Base-by-base conservation (phyloP, 2,888 invertebrate genomes). In the Zhengitettix transpicula region DNA sequence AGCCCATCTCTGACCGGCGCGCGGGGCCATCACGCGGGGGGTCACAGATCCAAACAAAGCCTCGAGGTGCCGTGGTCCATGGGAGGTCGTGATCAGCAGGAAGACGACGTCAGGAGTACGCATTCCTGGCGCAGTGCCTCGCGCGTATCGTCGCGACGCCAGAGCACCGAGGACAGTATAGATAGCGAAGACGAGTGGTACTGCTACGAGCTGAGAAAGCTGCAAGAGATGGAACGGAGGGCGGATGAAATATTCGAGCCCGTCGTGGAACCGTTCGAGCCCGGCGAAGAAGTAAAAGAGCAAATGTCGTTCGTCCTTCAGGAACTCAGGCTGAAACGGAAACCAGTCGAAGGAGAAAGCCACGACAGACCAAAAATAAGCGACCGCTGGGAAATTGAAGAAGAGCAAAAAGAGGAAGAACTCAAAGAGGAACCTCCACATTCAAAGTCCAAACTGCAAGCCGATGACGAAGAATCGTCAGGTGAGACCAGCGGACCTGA, bases 101-200 rank as follows among this genome's bases (percentile, higher is more conserved):
- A 90, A 65, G 91, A 92, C 62, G 92, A 92, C 68, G 89, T 85
- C 66, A 79, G 85, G 66, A 91, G 91, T 70, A 91, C 89, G 3
- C 87, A 91, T 74, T 91, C 91, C 0, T 89, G 87, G 79, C 79
- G 91, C 66, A 91, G 91, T 67, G 85, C 89, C 0, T 92, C 91
- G 0, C 77, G 88, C 66, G 86, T 88, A 1, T 91, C 91, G 1
- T 91, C 91, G 0, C 78, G 92, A 65, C 79, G 92, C 57, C 92
- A 93, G 74, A 91, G 91, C 69, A 92, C 92, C 0, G 93, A 93
- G 74, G 92, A 92, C 67, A 90, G 90, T 67, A 92, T 93, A 60
- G 93, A 93, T 71, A 90, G 89, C 40, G 93, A 93, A 73, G 93
- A 93, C 69, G 92, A 93, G 71, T 93, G 92, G 86, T 93, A 91